phyloP scores from a whole-genome alignment of 1,140 invertebrate species.

The Scaptomyza pallida region DNA sequence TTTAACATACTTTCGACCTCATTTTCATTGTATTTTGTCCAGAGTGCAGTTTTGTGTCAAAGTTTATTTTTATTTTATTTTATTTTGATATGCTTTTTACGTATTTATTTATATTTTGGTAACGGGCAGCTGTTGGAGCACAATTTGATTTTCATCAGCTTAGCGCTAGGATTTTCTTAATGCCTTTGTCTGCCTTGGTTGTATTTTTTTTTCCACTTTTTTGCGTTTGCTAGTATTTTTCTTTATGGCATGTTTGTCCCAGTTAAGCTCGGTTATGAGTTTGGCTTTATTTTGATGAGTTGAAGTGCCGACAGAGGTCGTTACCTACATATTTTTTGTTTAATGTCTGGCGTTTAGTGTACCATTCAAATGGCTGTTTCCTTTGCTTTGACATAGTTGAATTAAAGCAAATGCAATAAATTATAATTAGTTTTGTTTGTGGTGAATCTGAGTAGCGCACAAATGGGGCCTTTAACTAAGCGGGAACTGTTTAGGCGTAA shows the following conservation, averaged over 20 bases:
- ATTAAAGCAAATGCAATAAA: slow-evolving; percentile 20
- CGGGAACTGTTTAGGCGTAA: slow-evolving; percentile 24
- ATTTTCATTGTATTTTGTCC: not conserved
- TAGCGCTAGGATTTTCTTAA: slow-evolving; percentile 53
- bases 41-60: slow-evolving; percentile 33
- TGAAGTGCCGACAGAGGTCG: slow-evolving; percentile 29
- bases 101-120: slow-evolving; percentile 42
- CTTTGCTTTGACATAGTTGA: slow-evolving; percentile 11
- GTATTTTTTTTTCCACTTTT: not conserved
- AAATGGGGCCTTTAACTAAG: slow-evolving; percentile 8
- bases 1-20: not conserved
- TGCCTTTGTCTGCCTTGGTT: slow-evolving; percentile 37
- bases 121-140: slow-evolving; percentile 44
- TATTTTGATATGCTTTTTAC: slow-evolving; percentile 46
- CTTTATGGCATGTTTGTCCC: slow-evolving; percentile 9
- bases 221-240: not conserved
- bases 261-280: slow-evolving; percentile 47
- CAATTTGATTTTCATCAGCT: slow-evolving; percentile 55
- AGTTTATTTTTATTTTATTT: slow-evolving; percentile 35
- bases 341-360: not conserved
- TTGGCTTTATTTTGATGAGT: slow-evolving; percentile 42
- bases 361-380: slow-evolving; percentile 12
- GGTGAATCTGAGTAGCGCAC: slow-evolving; percentile 1
- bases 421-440: slow-evolving; percentile 30
- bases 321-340: slow-evolving; percentile 16